These are phyloP conservation scores for Apeira syringaria DNA, from an alignment of 2,888 invertebrate species.

Conservation along the genomic window DNA sequence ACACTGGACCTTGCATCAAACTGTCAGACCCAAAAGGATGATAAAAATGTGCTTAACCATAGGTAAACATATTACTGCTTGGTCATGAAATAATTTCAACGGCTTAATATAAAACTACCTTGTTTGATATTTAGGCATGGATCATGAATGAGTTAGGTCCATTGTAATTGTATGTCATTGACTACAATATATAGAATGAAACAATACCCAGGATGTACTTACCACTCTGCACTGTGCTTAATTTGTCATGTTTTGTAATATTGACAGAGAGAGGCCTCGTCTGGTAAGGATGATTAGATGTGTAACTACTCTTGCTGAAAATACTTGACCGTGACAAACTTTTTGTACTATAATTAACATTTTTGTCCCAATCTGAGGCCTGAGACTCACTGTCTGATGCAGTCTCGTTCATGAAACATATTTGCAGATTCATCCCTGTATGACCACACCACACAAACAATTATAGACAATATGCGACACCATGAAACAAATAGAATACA, in stretches of 20 bases:
- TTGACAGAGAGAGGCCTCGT: slow-evolving; percentile 75
- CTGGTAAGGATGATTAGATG: slow-evolving; percentile 77
- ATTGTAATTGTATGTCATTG: too few species aligned
- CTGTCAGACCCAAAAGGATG: too few species aligned
- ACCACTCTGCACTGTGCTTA: slow-evolving; percentile 67
- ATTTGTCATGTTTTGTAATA: slow-evolving; percentile 75
- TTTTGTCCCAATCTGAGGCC: slow-evolving; percentile 88
- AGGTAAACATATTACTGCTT: too few species aligned
- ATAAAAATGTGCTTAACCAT: too few species aligned
- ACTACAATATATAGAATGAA: too few species aligned
- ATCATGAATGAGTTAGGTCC: too few species aligned
- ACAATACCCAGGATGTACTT: slow-evolving; percentile 49
- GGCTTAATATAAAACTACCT: too few species aligned
- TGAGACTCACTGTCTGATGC: slow-evolving; percentile 93
- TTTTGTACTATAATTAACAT: slow-evolving; percentile 60
- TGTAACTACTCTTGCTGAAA: slow-evolving; percentile 71
- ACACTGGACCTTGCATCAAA: too few species aligned
- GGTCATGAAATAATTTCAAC: too few species aligned
- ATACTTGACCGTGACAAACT: slow-evolving; percentile 68
- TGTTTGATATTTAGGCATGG: too few species aligned
- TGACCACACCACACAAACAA: slow-evolving; percentile 37
- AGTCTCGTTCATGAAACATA: slow-evolving; percentile 97
- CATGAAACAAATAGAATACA: slow-evolving; percentile 37
- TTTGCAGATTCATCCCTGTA: slow-evolving; percentile 95
- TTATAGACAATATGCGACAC: slow-evolving; percentile 30